Percentiles rank a stretch among this genome's conserved stretches.
Conservation (phyloP, 2,888 invertebrate species). For the Euproctis similis region DNA sequence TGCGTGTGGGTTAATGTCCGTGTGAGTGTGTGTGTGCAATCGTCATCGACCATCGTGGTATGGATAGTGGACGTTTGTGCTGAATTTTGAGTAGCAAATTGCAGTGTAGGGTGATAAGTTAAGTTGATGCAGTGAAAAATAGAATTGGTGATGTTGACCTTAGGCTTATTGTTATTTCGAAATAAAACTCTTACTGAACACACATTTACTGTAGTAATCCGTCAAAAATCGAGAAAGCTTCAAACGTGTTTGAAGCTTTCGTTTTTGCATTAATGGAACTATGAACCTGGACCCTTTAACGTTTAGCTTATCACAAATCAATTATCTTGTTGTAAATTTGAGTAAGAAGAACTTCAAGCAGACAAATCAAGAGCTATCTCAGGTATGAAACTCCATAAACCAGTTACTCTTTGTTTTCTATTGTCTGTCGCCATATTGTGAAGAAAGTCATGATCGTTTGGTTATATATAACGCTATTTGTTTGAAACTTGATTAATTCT, state of each 20-base stretch:
- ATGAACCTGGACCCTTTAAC: conserved; percentile 99
- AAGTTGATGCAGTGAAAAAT: conserved; percentile 61
- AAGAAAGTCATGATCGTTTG: conserved; percentile 39
- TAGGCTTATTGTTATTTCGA: conserved; percentile 60
- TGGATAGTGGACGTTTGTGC: too few relatives aligned
- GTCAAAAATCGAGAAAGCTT: conserved; percentile 91
- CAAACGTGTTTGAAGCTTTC: conserved; percentile 96
- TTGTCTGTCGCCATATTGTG: conserved; percentile 71
- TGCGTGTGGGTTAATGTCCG: conserved; percentile 12
- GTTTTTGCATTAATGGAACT: conserved; percentile 94
- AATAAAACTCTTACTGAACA: conserved; percentile 62
- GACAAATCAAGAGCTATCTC: conserved; percentile 89
- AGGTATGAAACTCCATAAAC: conserved; percentile 79
- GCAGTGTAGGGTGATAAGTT: conserved; percentile 46
- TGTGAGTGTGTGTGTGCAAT: conserved; percentile 29
- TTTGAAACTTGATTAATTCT: conserved; percentile 13
- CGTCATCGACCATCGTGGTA: conserved; percentile 40
- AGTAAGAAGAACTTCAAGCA: conserved; percentile 96
- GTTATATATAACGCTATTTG: conserved; percentile 14
- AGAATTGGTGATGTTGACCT: conserved; percentile 72
- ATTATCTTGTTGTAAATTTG: conserved; percentile 96
- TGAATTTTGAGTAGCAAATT: conserved; percentile 35
- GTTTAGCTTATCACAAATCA: conserved; percentile 99
- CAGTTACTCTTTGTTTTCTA: conserved; percentile 53
- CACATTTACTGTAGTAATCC: conserved; percentile 74